Evolutionary conservation across 2,888 invertebrate species (phyloP), one percentile per base, ranked within the genome.

Genomic region (Amphipoea lucens): DNA sequence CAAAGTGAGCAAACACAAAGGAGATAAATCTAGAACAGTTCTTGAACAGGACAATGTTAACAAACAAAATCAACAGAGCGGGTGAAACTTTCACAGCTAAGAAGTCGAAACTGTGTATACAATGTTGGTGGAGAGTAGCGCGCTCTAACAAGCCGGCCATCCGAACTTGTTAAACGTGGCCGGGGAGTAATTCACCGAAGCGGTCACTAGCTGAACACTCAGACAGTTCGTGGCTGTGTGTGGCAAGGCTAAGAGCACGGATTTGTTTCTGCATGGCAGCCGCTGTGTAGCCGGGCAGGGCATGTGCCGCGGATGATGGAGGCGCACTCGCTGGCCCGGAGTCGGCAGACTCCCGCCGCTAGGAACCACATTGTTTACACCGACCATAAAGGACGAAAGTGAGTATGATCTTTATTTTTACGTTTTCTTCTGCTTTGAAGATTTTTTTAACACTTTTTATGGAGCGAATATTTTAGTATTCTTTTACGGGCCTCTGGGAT

Each of bases 361-460:
- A 94, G 97, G 76, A 97, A 97, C 88, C 97, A 97, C 87, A 97
- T 97, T 86, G 95, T 97, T 89, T 97, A 97, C 90, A 97, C 97
- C 62, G 97, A 97, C 85, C 97, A 97, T 83, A 97, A 97, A 88
- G 97, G 97, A 84, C 93, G 97, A 87, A 97, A 97, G 97, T 97
- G 88, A 97, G 97, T 96, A 92, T 84, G 78, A 76, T 29, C 63
- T 74, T 77, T 29, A 62, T 72, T 77, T 72, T 81, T 68, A 78
- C 36, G 45, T 71, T 69, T 65, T 6, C 36, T 40, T 57, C 2
- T 63, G 14, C 60, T 68, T 54, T 65, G 20, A 71, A 57, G 29
- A 73, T 86, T 63, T 20, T 40, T 85, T 67, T 74, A 54, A 48
- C 42, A n/a, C 17, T 62, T 67, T 67, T 29, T 45, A 17, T 60